Evolutionary conservation across 2,888 invertebrate genomes (phyloP).

Genomic region (Agonopterix arenella): DNA sequence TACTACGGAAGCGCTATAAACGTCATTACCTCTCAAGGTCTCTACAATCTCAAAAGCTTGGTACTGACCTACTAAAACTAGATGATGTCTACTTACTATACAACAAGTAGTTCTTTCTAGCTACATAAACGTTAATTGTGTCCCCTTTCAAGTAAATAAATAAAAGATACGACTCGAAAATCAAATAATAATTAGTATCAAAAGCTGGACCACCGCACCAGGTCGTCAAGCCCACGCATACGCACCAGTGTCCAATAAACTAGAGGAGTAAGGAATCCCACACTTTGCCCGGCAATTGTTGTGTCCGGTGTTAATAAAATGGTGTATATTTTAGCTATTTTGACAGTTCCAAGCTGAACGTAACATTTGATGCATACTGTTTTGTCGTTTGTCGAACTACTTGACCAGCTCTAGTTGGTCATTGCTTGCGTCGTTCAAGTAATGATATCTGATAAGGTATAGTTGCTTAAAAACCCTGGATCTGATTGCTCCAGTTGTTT

Average conservation of each 20-base stretch:
- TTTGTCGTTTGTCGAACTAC: too few species aligned
- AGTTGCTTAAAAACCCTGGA: too few species aligned
- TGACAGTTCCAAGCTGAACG: conserved; percentile 70
- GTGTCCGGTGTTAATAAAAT: conserved; percentile 70
- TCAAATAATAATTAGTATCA: conserved; percentile 2
- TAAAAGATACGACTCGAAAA: not conserved
- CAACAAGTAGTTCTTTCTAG: not conserved
- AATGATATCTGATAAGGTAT: too few species aligned
- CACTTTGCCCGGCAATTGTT: conserved; percentile 67
- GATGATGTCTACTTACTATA: too few species aligned
- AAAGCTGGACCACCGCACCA: conserved; percentile 15
- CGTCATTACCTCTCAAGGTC: too few species aligned
- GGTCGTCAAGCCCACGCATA: conserved; percentile 44
- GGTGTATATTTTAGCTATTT: conserved; percentile 72
- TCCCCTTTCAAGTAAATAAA: too few species aligned
- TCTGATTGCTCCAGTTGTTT: too few species aligned
- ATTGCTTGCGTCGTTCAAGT: too few species aligned
- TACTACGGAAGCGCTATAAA: too few species aligned
- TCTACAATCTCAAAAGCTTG: too few species aligned
- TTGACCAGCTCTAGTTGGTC: too few species aligned
- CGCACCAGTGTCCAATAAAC: conserved; percentile 51
- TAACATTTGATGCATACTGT: conserved; percentile 45
- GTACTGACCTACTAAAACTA: too few species aligned
- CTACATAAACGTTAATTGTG: not conserved
- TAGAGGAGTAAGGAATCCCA: conserved; percentile 67